Percentiles rank a stretch among this genome's conserved stretches.
These are phyloP conservation scores for Promerops cafer DNA, from an alignment of 2,113 vertebrate genomes.

Conservation along the genomic window DNA sequence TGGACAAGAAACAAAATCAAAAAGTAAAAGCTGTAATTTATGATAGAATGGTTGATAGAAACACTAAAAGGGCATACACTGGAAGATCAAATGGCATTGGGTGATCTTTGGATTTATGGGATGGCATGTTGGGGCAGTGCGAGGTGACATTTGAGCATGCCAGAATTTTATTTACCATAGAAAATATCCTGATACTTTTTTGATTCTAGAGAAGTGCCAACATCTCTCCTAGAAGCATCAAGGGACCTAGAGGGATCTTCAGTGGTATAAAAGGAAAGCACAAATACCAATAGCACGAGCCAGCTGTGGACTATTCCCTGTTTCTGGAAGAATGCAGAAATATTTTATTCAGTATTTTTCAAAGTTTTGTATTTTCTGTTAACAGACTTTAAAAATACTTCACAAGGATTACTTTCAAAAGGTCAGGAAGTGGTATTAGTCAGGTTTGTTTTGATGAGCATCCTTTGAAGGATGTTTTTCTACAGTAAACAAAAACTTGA, in stretches of 20 bases:
- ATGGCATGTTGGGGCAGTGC: neutral
- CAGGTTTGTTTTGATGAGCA: neutral
- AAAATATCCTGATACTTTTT: neutral
- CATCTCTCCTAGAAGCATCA: neutral
- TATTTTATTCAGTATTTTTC: neutral
- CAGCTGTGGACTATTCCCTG: neutral
- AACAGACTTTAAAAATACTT: neutral
- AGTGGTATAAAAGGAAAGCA: neutral
- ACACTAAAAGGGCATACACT: neutral
- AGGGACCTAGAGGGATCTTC: neutral
- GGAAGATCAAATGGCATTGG: neutral
- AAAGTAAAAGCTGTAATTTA: neutral
- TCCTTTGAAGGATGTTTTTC: neutral
- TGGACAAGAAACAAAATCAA: neutral
- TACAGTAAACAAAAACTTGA: slow-evolving; percentile 20
- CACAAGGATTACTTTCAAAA: slow-evolving; percentile 22
- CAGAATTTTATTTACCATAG: neutral
- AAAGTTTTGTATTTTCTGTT: neutral
- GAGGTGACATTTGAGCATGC: neutral
- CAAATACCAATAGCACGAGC: neutral
- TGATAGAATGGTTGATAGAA: neutral
- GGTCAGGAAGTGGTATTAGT: slow-evolving; percentile 8
- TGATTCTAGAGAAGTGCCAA: neutral
- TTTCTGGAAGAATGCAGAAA: neutral
- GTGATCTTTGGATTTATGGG: neutral